Percentiles rank a stretch among this genome's conserved stretches.
phyloP scores from a whole-genome alignment of 2,888 invertebrate species.

The Chaitophorus viminalis region DNA sequence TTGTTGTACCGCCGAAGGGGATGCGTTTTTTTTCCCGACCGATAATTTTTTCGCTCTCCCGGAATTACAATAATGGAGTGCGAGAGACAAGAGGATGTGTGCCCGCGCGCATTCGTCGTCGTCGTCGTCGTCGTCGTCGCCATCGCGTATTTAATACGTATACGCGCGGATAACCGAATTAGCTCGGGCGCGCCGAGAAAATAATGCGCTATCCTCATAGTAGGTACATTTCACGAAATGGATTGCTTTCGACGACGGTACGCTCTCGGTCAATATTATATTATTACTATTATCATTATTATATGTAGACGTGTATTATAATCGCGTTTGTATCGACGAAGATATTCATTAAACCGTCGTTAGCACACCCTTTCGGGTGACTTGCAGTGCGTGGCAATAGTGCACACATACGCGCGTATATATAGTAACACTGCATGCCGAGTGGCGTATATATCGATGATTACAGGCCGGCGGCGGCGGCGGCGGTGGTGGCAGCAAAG shows the following conservation, averaged over 20 bases:
- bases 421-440: background rate
- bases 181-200: no score
- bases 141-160: no score
- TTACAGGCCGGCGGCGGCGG: constrained; percentile 25
- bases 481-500: background rate
- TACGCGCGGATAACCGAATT: no score
- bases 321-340: background rate
- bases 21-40: background rate
- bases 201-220: background rate
- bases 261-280: no score
- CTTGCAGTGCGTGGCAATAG: background rate
- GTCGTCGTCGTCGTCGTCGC: no score
- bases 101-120: no score
- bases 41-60: background rate
- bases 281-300: no score
- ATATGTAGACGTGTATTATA: background rate
- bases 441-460: background rate
- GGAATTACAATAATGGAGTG: background rate
- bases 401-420: background rate
- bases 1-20: background rate
- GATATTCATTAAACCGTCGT: constrained; percentile 38
- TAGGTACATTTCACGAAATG: no score
- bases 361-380: constrained; percentile 1
- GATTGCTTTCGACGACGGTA: no score
- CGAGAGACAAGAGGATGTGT: background rate